Evolutionary conservation across 2,113 vertebrate species (phyloP).

Genomic region (Prolemur simus): DNA sequence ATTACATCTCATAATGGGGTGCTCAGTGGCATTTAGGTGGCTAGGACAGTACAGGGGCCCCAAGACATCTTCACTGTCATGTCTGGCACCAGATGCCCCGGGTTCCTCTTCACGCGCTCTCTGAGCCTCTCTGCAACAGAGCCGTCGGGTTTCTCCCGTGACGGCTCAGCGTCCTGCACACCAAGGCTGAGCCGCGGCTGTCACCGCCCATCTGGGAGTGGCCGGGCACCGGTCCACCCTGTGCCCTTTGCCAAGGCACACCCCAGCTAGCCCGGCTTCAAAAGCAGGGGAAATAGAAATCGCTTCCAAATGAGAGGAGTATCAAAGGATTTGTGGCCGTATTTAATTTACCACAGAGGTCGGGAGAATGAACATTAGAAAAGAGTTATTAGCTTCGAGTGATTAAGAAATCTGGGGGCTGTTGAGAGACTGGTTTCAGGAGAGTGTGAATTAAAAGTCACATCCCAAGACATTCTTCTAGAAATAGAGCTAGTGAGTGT

Average conservation of each 20-base stretch:
- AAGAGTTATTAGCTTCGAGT: not conserved
- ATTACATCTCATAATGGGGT: no score
- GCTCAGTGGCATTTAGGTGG: not conserved
- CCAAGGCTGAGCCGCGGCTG: rapidly evolving
- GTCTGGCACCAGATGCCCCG: not conserved
- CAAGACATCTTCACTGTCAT: no score
- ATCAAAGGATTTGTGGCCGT: not conserved
- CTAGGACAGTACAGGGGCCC: not conserved
- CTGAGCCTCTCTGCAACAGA: not conserved
- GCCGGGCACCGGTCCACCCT: rapidly evolving
- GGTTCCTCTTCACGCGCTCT: not conserved
- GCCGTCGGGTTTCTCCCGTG: rapidly evolving
- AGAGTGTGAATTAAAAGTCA: not conserved
- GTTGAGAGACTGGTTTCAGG: not conserved
- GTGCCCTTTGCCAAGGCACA: rapidly evolving
- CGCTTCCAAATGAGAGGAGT: not conserved
- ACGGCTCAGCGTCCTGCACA: rapidly evolving
- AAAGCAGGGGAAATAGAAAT: not conserved
- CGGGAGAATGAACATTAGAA: no score
- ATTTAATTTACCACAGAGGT: not conserved
- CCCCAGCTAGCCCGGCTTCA: rapidly evolving
- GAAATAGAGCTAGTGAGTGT: not conserved
- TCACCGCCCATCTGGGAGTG: rapidly evolving
- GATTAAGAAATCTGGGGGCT: not conserved
- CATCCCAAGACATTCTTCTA: not conserved